Evolutionary conservation across 1,140 invertebrate genomes (phyloP).

Genomic region (Campodea augens): DNA sequence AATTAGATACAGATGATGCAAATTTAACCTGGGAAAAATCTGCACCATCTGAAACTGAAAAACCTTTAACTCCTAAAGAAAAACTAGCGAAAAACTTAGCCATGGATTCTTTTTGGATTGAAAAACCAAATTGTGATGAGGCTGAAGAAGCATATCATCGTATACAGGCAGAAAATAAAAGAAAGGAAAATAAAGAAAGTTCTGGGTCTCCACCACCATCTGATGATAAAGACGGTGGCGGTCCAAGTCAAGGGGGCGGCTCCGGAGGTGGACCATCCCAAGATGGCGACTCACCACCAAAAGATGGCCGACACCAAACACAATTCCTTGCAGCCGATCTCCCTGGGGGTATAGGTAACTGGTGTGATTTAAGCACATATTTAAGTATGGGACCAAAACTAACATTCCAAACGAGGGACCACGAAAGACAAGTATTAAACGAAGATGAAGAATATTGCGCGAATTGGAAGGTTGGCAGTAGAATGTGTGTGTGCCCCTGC

Average conservation of each 20-base stretch:
- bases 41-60: constrained; percentile 1
- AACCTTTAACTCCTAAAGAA: constrained; percentile 9
- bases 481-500: too few species aligned
- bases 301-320: constrained; percentile 1
- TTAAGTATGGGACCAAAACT: too few species aligned
- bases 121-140: neutral
- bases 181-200: constrained; percentile 27
- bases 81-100: constrained; percentile 13
- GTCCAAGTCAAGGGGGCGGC: constrained; percentile 29
- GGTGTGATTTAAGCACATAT: constrained; percentile 66
- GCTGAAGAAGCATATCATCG: neutral
- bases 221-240: constrained; percentile 33
- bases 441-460: too few species aligned
- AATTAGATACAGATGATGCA: too few species aligned
- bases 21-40: constrained; percentile 3
- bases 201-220: constrained; percentile 21
- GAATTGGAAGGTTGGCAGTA: too few species aligned
- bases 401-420: too few species aligned
- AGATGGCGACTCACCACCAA: neutral
- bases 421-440: too few species aligned
- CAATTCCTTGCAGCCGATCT: constrained; percentile 32
- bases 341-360: constrained; percentile 55
- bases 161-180: constrained; percentile 17
- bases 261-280: neutral
- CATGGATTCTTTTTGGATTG: neutral